Evolutionary conservation across 2,888 invertebrate species (phyloP), one percentile per base, ranked within the genome.

Genomic region (Callinectes sapidus): DNA sequence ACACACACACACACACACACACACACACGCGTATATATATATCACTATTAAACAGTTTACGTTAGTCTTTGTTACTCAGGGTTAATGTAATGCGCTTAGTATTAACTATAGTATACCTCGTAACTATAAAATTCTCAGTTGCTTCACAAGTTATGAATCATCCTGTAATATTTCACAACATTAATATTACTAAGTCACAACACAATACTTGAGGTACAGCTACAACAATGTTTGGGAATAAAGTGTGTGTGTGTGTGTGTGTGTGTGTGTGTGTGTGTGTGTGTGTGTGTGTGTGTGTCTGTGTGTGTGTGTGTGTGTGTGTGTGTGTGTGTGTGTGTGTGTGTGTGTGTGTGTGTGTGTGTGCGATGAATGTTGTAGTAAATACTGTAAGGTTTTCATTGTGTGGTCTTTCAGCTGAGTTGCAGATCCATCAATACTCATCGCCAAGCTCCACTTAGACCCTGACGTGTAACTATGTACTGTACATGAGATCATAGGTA

Each of bases 281-380:
- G 39, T 90, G 71, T 66, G 66, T 90, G 71, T 39, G 39, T 66
- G 35, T 55, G 71, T 71, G 81, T 48, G 48, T 77, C 48, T 81
- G 39, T 48, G 55, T 28, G 28, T 81, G 42, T 54, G 32, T 42
- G 55, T 48, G 89, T 61, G 61, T 89, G 89, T 61, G 89, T 89
- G 87, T 87, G 87, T 87, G 86, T 87, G 42, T 89, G 89, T 89
- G 87, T 42, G n/a, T n/a, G n/a, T n/a, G n/a, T n/a, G n/a, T n/a
- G n/a, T n/a, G n/a, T n/a, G n/a, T n/a, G n/a, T n/a, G n/a, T n/a
- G n/a, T n/a, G n/a, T n/a, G n/a, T n/a, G n/a, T n/a, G n/a, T n/a
- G n/a, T n/a, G 42, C 1, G 2, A 39, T 42, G 61, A 48, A 55
- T 89, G 89, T 89, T n/a, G 14, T 55, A 89, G n/a, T n/a, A n/a